Evolutionary conservation across 2,797 vertebrate species (phyloP).

Genomic region (Enteromius anoplus): DNA sequence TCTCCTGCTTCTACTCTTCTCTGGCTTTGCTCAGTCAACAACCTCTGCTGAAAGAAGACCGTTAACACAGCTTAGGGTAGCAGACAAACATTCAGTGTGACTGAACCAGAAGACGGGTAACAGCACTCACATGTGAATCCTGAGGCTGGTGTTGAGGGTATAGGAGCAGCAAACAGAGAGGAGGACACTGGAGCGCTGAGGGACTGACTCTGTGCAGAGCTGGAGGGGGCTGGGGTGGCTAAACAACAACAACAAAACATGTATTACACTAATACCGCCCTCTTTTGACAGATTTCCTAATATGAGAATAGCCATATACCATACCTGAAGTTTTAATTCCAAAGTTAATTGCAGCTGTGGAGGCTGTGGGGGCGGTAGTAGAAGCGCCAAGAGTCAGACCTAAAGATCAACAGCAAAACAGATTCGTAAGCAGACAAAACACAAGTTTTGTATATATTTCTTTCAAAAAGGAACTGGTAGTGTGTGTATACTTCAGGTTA

Average conservation of each 20-base stretch:
- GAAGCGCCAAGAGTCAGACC: conserved; percentile 63
- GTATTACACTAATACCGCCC: neutral
- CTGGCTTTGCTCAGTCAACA: neutral
- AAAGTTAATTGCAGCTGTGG: conserved; percentile 71
- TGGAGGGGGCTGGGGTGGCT: conserved; percentile 38
- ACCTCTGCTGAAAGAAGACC: neutral
- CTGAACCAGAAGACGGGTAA: neutral
- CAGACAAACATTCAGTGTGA: neutral
- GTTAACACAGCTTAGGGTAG: neutral
- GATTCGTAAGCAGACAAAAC: neutral
- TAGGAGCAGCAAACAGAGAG: conserved; percentile 76
- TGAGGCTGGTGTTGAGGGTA: conserved; percentile 64
- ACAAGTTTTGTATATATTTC: no score
- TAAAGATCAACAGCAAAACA: conserved; percentile 28
- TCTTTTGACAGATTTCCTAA: neutral
- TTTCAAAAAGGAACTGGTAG: neutral
- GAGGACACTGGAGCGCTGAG: conserved; percentile 53
- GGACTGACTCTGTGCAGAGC: conserved; percentile 64
- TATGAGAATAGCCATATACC: conserved; percentile 27
- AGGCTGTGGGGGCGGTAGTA: conserved; percentile 52
- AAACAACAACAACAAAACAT: neutral
- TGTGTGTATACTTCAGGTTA: neutral
- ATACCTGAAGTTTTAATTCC: conserved; percentile 82
- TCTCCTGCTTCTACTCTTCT: neutral
- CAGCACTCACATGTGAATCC: conserved; percentile 72